Conservation (phyloP, 2,797 vertebrate species). For the Hafferia zeledoni region DNA sequence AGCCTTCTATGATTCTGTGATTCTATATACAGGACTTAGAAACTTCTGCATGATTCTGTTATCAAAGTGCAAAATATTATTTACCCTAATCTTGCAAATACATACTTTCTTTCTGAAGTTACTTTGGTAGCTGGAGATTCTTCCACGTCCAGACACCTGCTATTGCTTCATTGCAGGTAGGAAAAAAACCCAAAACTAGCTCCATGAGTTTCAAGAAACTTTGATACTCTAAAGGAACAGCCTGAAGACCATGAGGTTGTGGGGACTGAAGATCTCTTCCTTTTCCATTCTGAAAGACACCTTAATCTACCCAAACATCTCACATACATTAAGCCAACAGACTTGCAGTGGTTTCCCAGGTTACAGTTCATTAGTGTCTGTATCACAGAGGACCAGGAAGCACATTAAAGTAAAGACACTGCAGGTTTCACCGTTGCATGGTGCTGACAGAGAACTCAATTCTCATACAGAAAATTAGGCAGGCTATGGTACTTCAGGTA, state of each 20-base stretch:
- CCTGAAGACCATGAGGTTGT: neutral
- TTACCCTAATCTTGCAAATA: neutral
- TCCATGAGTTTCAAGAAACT: neutral
- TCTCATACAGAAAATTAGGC: neutral
- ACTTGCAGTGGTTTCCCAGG: constrained; percentile 39
- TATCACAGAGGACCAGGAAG: neutral
- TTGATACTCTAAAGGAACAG: neutral
- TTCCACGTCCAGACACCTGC: neutral
- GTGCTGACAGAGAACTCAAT: neutral
- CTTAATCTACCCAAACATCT: neutral
- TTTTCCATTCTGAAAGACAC: neutral
- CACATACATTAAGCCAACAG: neutral
- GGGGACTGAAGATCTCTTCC: neutral
- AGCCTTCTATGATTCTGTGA: neutral
- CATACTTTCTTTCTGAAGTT: neutral
- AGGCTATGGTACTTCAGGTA: neutral
- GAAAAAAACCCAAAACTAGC: neutral
- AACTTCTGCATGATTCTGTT: constrained; percentile 1
- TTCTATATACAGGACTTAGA: neutral
- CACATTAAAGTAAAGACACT: neutral
- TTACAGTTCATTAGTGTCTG: constrained; percentile 42
- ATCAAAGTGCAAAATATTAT: neutral
- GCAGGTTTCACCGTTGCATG: neutral
- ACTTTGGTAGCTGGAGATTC: neutral
- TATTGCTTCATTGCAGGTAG: neutral